A percentile compares a stretch with the other conserved stretches of the same genome.
These are phyloP conservation scores for Corythaixoides concolor DNA, from an alignment of 2,113 vertebrate genomes.

Conservation along the genomic window DNA sequence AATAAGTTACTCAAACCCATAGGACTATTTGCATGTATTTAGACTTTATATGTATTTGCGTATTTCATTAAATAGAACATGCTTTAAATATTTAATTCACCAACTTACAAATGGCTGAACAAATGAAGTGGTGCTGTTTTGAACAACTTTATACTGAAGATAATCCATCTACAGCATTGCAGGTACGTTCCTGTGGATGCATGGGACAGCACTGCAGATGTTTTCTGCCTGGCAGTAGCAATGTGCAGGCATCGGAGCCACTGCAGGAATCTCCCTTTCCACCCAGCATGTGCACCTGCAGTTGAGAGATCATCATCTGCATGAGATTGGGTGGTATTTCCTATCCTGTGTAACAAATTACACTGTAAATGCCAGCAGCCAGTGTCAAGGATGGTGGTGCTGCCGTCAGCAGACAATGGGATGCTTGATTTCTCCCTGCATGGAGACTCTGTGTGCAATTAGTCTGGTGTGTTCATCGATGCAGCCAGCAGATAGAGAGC, in stretches of 20 bases:
- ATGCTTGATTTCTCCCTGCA: neutral
- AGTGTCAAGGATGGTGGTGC: neutral
- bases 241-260: neutral
- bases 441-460: neutral
- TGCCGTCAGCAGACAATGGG: fast-evolving
- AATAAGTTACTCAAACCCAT: neutral
- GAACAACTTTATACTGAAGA: neutral
- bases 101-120: neutral
- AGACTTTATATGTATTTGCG: neutral
- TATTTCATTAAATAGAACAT: constrained; percentile 44
- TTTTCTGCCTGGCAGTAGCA: neutral
- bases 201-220: neutral
- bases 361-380: neutral
- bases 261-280: neutral
- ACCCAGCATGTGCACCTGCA: neutral
- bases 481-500: neutral
- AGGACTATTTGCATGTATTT: neutral
- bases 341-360: neutral
- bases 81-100: constrained; percentile 30
- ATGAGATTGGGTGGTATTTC: neutral
- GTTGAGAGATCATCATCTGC: neutral
- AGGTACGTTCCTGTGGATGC: fast-evolving
- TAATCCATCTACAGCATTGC: neutral
- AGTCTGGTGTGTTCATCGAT: neutral
- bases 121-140: neutral